phyloP scores from a whole-genome alignment of 2,888 invertebrate species.

The Eupithecia pulchellata region DNA sequence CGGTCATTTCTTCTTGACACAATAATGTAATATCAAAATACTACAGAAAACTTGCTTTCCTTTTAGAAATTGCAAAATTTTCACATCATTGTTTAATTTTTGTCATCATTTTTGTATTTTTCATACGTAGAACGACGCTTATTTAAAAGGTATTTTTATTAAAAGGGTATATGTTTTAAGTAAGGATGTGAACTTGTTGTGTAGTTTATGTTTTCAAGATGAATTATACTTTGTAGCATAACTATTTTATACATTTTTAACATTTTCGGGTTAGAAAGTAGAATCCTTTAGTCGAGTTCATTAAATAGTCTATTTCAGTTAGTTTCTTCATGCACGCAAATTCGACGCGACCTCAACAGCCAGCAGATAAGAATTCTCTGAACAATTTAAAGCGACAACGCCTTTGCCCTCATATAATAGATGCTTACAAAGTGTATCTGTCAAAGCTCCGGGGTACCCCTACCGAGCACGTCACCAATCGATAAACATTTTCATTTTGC shows the following conservation, averaged over 20 bases:
- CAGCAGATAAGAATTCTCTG: neutral
- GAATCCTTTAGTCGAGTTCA: too few relatives aligned
- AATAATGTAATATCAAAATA: too few relatives aligned
- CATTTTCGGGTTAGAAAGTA: too few relatives aligned
- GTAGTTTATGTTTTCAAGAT: neutral
- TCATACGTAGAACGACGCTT: neutral
- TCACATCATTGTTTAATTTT: too few relatives aligned
- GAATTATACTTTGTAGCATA: too few relatives aligned
- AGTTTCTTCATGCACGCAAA: neutral
- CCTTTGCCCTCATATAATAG: neutral
- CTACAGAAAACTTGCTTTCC: too few relatives aligned
- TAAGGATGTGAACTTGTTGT: neutral
- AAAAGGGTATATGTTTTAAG: neutral
- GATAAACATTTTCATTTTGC: slow-evolving; percentile 52
- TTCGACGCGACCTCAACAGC: neutral
- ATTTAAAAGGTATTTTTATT: neutral
- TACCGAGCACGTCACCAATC: slow-evolving; percentile 41
- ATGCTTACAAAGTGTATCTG: neutral
- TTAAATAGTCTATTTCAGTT: neutral
- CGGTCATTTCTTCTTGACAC: too few relatives aligned
- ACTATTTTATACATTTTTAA: too few relatives aligned
- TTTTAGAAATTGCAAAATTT: too few relatives aligned
- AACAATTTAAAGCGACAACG: neutral
- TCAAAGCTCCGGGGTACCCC: slow-evolving; percentile 3
- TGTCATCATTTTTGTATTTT: neutral